Conservation (phyloP, 2,888 invertebrate genomes). For the Biston stratarius region DNA sequence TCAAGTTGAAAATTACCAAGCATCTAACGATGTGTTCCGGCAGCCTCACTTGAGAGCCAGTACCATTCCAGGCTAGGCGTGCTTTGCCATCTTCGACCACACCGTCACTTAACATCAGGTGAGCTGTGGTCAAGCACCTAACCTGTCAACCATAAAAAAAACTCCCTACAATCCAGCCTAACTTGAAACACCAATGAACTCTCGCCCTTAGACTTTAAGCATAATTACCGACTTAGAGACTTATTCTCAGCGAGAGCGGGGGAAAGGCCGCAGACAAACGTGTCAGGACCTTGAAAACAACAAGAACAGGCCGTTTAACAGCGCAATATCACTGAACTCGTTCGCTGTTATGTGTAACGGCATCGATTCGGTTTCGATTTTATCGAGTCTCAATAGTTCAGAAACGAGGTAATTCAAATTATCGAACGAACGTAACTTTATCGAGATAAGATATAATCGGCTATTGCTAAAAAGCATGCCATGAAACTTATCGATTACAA, state of each 20-base stretch:
- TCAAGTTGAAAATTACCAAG: no score
- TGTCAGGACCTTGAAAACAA: slow-evolving; percentile 67
- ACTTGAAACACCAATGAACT: no score
- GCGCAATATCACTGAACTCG: slow-evolving; percentile 51
- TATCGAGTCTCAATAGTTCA: slow-evolving; percentile 14
- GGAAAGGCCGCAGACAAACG: slow-evolving; percentile 60
- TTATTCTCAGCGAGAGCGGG: slow-evolving; percentile 39
- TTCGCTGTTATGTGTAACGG: slow-evolving; percentile 49
- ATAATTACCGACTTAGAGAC: slow-evolving; percentile 9
- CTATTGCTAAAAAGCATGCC: neutral
- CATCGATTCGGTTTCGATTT: slow-evolving; percentile 42
- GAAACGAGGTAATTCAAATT: slow-evolving; percentile 8
- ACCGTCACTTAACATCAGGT: no score
- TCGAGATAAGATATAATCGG: neutral
- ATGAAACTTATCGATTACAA: neutral
- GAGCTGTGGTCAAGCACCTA: no score
- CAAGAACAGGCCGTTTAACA: slow-evolving; percentile 54
- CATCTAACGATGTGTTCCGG: no score
- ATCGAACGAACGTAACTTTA: neutral
- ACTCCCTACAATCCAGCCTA: no score
- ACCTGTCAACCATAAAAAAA: no score
- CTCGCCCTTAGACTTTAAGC: no score
- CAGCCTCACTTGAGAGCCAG: no score
- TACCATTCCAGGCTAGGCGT: no score
- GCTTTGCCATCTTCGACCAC: no score